Base-by-base conservation (phyloP, 2,113 vertebrate genomes). In the Rhinolophus sinicus region DNA sequence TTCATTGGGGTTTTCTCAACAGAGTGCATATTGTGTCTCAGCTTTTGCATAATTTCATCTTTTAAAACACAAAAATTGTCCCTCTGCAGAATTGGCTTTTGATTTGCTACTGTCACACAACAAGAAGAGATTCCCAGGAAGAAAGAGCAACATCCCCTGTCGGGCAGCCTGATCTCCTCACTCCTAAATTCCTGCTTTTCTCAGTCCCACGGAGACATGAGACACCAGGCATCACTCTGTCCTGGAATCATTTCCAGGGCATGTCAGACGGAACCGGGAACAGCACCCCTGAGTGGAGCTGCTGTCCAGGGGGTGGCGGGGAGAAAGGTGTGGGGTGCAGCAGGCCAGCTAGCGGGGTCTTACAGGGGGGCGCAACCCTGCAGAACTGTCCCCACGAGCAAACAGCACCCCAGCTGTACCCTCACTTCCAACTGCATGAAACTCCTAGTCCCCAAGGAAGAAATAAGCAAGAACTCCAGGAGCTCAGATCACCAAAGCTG, bases 121-220 rank as follows among this genome's bases (percentile, higher is more conserved):
- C 85, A 70, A 54, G 93, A 33, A 52, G n/a, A 9, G 0, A 67
- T 72, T 83, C 83, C 81, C 33, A 8, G 28, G 76, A 94, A 89
- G 83, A 54, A 60, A 18, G 2, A 8, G 38, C 28, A 5, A 54
- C 19, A 1, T 8, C 2, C n/a, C 40, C 73, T 5, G 1, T 10
- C 9, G 28, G 11, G 40, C 50, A 4, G 35, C 2, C 28, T 6
- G n/a, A 64, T 75, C 67, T 44, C 54, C 77, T 22, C 22, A 22
- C 94, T 90, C 82, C 13, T n/a, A 73, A 82, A 24, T 40, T 86
- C 86, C 62, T 87, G 80, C 64, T 89, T 35, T 3, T 72, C 18
- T 35, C 44, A 22, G 62, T 56, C n/a, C 87, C 58, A 3, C 2
- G 10, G 81, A 85, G 94, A 40, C 60, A 19, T 38, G 85, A 40